A percentile compares a stretch with the other conserved stretches of the same genome.
Conservation (phyloP, 2,113 vertebrate species). For the Pterocles gutturalis region DNA sequence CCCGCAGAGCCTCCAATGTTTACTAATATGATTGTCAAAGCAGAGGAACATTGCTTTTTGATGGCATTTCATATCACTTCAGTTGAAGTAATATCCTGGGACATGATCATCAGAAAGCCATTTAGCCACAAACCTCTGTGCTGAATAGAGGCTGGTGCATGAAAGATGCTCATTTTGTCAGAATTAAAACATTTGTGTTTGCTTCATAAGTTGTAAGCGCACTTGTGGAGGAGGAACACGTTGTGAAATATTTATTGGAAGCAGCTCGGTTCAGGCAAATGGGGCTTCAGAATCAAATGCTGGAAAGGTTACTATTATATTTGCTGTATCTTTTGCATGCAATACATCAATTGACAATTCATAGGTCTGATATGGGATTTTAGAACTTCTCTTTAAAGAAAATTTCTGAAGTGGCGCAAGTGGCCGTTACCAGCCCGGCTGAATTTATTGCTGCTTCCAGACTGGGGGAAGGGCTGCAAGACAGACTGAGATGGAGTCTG, state of each 20-base stretch:
- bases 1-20: slow-evolving; percentile 61
- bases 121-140: slow-evolving; percentile 58
- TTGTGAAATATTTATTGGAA: slow-evolving; percentile 57
- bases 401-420: not conserved
- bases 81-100: slow-evolving; percentile 72
- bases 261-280: slow-evolving; percentile 67
- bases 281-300: slow-evolving; percentile 63
- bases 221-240: slow-evolving; percentile 53
- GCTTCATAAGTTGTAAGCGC: slow-evolving; percentile 51
- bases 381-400: slow-evolving; percentile 27
- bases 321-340: not conserved
- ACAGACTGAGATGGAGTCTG: not conserved
- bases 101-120: slow-evolving; percentile 72
- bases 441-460: slow-evolving; percentile 29
- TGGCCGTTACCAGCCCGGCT: not conserved
- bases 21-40: slow-evolving; percentile 76
- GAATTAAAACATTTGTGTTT: slow-evolving; percentile 62
- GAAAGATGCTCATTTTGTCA: slow-evolving; percentile 55
- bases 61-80: slow-evolving; percentile 74
- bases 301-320: slow-evolving; percentile 49
- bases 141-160: slow-evolving; percentile 1
- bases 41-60: slow-evolving; percentile 73
- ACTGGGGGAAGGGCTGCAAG: not conserved
- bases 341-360: slow-evolving; percentile 14
- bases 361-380: not conserved